Evolutionary conservation across 2,888 invertebrate genomes (phyloP).

Genomic region (Drosophila macrothrix): DNA sequence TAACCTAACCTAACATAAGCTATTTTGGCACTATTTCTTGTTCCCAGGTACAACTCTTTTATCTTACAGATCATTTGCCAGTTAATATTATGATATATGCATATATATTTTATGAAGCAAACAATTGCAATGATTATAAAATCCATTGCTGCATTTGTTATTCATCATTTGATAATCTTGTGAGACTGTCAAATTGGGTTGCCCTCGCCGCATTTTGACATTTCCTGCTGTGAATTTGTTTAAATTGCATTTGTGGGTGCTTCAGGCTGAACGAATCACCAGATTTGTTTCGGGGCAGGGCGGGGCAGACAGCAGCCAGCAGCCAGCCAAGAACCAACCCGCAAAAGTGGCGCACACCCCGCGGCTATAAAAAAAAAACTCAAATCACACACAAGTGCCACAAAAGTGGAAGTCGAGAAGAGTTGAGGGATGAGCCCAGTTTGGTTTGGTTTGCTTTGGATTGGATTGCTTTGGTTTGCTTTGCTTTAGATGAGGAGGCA

Average conservation of each 20-base stretch:
- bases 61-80: neutral
- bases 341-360: constrained; percentile 48
- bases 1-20: neutral
- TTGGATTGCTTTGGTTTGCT: neutral
- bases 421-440: neutral
- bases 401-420: constrained; percentile 56
- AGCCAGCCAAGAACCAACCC: constrained; percentile 55
- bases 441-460: constrained; percentile 8
- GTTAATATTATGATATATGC: neutral
- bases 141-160: neutral
- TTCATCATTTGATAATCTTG: neutral
- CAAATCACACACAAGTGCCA: constrained; percentile 66
- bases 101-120: neutral
- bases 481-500: constrained; percentile 22
- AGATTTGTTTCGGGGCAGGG: constrained; percentile 36
- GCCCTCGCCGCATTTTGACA: constrained; percentile 35
- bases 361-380: constrained; percentile 23
- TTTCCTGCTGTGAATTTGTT: constrained; percentile 79
- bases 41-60: neutral
- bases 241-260: constrained; percentile 69
- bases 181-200: neutral
- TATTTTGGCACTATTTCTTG: neutral
- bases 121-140: neutral
- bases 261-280: constrained; percentile 62
- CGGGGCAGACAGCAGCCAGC: neutral